phyloP scores from a whole-genome alignment of 2,888 invertebrate genomes.

The Euclidia mi region DNA sequence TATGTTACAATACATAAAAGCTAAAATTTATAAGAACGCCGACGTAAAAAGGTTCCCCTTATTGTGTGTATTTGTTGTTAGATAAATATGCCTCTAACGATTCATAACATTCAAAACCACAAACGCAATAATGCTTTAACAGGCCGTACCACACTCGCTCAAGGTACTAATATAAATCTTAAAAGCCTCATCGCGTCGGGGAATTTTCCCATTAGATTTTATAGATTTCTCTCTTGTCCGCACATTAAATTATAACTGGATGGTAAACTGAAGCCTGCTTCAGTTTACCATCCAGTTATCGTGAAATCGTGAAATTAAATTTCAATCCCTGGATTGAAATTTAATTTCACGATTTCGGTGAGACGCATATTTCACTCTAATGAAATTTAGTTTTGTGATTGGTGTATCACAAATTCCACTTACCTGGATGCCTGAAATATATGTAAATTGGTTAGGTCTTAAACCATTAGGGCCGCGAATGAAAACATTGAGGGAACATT shows the following conservation, averaged over 20 bases:
- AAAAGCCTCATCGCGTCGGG: conserved; percentile 76
- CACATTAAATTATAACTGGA: conserved; percentile 85
- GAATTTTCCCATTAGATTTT: conserved; percentile 87
- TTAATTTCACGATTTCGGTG: conserved; percentile 71
- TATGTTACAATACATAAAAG: too few species aligned
- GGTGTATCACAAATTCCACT: conserved; percentile 43
- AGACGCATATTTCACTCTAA: conserved; percentile 57
- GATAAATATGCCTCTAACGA: conserved; percentile 20
- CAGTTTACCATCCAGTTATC: too few species aligned
- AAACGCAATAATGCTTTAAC: conserved; percentile 57
- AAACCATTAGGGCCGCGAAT: conserved; percentile 37
- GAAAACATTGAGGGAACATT: conserved; percentile 43
- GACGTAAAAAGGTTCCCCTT: conserved; percentile 2
- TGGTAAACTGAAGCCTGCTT: conserved; percentile 75
- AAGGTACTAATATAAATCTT: conserved; percentile 81
- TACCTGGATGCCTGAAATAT: conserved; percentile 33
- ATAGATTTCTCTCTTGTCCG: conserved; percentile 84
- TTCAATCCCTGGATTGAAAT: conserved; percentile 76
- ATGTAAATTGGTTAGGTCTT: conserved; percentile 39
- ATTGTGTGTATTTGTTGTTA: neutral
- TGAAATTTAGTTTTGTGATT: conserved; percentile 53
- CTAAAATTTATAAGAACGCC: too few species aligned
- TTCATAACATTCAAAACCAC: conserved; percentile 45
- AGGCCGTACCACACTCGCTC: conserved; percentile 67
- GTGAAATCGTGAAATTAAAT: too few species aligned